phyloP scores from a whole-genome alignment of 1,140 invertebrate species.

The Zaprionus gabonicus region DNA sequence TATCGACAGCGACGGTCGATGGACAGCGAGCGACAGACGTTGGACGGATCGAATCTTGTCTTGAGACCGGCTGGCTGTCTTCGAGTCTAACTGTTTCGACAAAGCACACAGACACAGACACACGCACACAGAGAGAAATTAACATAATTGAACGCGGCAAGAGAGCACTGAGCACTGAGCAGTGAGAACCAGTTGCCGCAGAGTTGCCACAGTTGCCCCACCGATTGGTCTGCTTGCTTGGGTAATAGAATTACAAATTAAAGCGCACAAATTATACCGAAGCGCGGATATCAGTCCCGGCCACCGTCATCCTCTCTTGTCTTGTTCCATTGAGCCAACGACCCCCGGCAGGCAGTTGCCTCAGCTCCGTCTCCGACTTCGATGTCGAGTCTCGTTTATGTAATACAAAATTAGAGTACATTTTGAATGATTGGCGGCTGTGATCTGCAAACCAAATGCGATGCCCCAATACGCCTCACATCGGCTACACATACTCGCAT shows the following conservation, averaged over 20 bases:
- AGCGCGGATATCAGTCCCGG: conserved; percentile 55
- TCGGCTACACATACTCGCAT: background rate
- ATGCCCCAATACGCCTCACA: conserved; percentile 32
- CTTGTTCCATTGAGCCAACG: conserved; percentile 36
- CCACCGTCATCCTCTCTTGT: background rate
- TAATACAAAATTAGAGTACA: conserved; percentile 80
- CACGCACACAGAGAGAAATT: conserved; percentile 47
- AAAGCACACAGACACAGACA: conserved; percentile 36
- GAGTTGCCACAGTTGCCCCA: conserved; percentile 41
- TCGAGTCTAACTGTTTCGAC: conserved; percentile 73
- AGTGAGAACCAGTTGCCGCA: conserved; percentile 67
- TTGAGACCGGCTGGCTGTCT: conserved; percentile 29
- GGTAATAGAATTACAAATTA: conserved; percentile 83
- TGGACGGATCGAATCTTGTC: conserved; percentile 30
- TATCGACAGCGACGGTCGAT: conserved; percentile 54
- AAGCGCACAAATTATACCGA: conserved; percentile 82
- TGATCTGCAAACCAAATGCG: conserved; percentile 76
- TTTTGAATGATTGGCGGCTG: conserved; percentile 72
- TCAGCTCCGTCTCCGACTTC: conserved; percentile 18
- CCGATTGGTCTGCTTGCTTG: conserved; percentile 52
- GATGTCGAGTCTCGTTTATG: conserved; percentile 58
- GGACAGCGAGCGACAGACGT: conserved; percentile 8
- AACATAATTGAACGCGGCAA: conserved; percentile 78
- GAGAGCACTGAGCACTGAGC: conserved; percentile 55
- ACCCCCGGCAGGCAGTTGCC: conserved; percentile 53